Base-by-base conservation (phyloP, 2,797 vertebrate species). In the Thripadectes ignobilis region DNA sequence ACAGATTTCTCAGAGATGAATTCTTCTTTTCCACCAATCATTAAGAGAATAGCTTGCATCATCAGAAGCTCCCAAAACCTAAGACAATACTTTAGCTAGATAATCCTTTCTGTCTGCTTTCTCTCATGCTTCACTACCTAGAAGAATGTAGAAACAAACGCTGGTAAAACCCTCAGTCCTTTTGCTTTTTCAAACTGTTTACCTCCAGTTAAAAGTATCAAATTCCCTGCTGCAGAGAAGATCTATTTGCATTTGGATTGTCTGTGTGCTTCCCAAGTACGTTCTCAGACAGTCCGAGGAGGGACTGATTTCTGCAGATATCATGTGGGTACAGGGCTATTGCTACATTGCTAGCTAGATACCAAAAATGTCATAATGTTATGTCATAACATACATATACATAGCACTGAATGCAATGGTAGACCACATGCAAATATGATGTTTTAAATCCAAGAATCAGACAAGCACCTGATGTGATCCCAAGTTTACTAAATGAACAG, bases 401-500 rank as follows among this genome's bases (percentile, higher is more conserved):
- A 2, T 10, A 22, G 12, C 18, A 43, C 58, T 30, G 30, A 75
- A 39, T 3, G 2, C 20, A 61, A 45, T 3, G 20, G 38, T n/a
- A 59, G n/a, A 67, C 22, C 15, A 9, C 3, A 5, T 23, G 11
- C 7, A 51, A 9, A 10, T 20, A 29, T 2, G 10, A 18, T 54
- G 36, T 45, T 86, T 80, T 67, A 76, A 77, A 66, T 34, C 32
- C 12, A 84, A 71, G 68, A 73, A 43, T 67, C 27, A 77, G 30
- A 62, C 38, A 71, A 38, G 8, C 72, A 98, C 98, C 97, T 98
- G 92, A 61, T 98, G 97, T 61, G 67, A 59, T 12, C 97, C 97
- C 63, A 77, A 8, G n/a, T 97, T 97, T 46, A 95, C 71, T 29
- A 77, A 57, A 21, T 95, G 94, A 78, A 98, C 97, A 4, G 34